Base-by-base conservation (phyloP, 2,888 invertebrate genomes). In the Cosmopolites sordidus region DNA sequence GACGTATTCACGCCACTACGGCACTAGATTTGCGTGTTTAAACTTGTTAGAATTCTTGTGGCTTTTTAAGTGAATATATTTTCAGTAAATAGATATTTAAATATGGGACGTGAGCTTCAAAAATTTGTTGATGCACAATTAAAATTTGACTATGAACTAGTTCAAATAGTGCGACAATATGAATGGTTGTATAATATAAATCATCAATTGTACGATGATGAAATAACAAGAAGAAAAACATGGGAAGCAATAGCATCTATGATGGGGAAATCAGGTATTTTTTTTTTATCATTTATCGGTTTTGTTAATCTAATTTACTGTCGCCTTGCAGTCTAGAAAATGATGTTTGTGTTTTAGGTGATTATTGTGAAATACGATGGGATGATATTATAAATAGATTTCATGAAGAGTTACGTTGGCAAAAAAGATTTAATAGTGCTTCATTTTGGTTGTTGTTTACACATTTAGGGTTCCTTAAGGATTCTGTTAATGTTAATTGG, bases 161-260 rank as follows among this genome's bases (percentile, higher is more conserved):
- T 88, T 86, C 87, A 86, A 79, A 0, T 60, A 58, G 41, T 62
- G 53, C 54, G 62, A 52, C 30, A 60, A 63, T 56, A 60, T 68
- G 33, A 71, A 72, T 47, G 70, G 72, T 58, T 70, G 67, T 52
- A 69, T 69, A 9, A 70, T 76, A 33, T 74, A 73, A 62, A 66
- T 79, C 22, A 76, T 48, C 50, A 53, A 39, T 16, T 44, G 11
- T 58, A 44, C 37, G 27, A 18, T 30, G 44, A 54, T 44, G 37
- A 18, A 17, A 40, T 16, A 27, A 45, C 45, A 5, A 43, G 48
- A 42, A 33, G 27, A 17, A 48, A 47, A 27, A 46, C 51, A 33
- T 60, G 58, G 58, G 49, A 52, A 42, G 8, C 14, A 17, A 56
- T 60, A 27, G 58, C 56, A n/a, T 17, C 51, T 33, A 27, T 50